phyloP scores from a whole-genome alignment of 2,113 vertebrate species.

The Scartelaos histophorus region DNA sequence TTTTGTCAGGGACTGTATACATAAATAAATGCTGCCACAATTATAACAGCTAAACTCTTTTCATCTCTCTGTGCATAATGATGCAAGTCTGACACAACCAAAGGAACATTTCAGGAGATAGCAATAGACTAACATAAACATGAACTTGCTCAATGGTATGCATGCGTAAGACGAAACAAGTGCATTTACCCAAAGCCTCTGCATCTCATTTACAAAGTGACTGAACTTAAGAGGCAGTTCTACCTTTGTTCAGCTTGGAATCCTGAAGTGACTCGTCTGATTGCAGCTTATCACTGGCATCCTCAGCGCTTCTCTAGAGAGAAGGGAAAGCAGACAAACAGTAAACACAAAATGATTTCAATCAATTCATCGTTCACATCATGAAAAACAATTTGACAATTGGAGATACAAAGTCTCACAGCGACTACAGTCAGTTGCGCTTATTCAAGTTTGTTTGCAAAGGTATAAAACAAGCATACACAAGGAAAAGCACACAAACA shows the following conservation, averaged over 20 bases:
- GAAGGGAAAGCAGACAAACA: neutral
- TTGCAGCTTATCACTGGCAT: conserved; percentile 31
- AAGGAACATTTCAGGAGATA: conserved; percentile 45
- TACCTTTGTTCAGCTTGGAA: conserved; percentile 77
- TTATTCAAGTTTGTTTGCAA: conserved; percentile 3
- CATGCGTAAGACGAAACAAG: neutral
- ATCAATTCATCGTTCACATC: neutral
- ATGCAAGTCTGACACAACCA: conserved; percentile 21
- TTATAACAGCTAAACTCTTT: conserved; percentile 26
- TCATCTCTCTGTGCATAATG: conserved; percentile 41
- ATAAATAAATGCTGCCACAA: conserved; percentile 15
- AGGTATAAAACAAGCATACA: neutral
- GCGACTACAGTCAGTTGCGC: neutral
- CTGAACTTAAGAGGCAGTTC: neutral
- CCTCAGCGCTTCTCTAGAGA: conserved; percentile 34
- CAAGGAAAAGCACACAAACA: neutral
- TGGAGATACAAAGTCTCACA: neutral
- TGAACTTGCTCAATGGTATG: neutral
- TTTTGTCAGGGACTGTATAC: too few species aligned
- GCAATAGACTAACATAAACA: conserved; percentile 23
- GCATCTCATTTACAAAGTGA: conserved; percentile 28
- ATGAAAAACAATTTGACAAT: neutral
- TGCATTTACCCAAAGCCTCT: conserved; percentile 21
- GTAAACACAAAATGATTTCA: neutral
- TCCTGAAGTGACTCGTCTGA: conserved; percentile 62